Percentiles rank a stretch among this genome's conserved stretches.
These are phyloP conservation scores for Cerceris rybyensis DNA, from an alignment of 2,888 invertebrate species.

Conservation along the genomic window DNA sequence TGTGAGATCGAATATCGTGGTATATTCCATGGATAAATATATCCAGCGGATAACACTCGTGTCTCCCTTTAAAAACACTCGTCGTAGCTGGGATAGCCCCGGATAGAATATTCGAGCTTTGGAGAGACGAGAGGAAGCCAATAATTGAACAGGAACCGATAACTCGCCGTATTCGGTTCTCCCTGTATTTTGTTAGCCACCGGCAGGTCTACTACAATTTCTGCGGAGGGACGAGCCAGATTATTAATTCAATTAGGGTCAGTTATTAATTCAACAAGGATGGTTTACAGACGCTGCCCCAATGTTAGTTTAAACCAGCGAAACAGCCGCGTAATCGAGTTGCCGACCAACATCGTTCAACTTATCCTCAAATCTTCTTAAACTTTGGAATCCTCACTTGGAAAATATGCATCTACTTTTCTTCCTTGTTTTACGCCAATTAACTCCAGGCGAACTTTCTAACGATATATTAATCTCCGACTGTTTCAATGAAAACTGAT, in stretches of 20 bases:
- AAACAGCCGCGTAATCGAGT: conserved; percentile 31
- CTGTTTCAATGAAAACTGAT: no score
- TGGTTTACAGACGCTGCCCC: conserved; percentile 41
- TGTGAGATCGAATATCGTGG: not conserved
- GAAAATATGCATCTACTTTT: no score
- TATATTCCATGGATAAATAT: not conserved
- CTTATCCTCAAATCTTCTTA: not conserved
- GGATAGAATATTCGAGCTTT: conserved; percentile 48
- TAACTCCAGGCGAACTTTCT: no score
- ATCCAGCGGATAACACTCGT: not conserved
- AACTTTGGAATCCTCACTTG: not conserved
- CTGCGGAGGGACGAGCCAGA: conserved; percentile 48
- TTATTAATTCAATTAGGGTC: conserved; percentile 66
- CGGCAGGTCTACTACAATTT: conserved; percentile 55
- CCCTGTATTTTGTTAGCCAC: conserved; percentile 56
- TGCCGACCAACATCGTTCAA: not conserved
- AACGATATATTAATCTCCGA: no score
- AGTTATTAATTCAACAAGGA: conserved; percentile 63
- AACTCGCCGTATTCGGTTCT: conserved; percentile 46
- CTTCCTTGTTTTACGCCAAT: no score
- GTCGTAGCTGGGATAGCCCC: conserved; percentile 8
- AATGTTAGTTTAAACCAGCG: conserved; percentile 40
- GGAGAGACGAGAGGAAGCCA: conserved; percentile 38
- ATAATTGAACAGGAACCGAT: conserved; percentile 65
- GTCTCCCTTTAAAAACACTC: conserved; percentile 7